Evolutionary conservation across 2,113 vertebrate genomes (phyloP).

Genomic region (Neogobius melanostomus): DNA sequence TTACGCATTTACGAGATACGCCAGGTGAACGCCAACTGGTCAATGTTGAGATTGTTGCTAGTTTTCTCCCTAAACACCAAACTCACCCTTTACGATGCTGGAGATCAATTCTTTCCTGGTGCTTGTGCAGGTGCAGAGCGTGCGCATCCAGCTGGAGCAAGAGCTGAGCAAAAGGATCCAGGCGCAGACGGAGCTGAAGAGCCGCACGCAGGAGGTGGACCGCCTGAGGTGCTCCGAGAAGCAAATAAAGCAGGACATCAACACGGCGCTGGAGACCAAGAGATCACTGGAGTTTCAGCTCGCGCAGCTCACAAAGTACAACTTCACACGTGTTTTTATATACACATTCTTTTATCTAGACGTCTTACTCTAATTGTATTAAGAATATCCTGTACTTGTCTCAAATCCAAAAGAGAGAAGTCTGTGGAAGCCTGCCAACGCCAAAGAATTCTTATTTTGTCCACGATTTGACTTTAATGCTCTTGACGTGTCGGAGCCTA

Average conservation of each 20-base stretch:
- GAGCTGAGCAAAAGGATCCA: constrained; percentile 86
- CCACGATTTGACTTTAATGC: constrained; percentile 45
- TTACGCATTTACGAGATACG: no score
- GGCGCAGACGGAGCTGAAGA: constrained; percentile 89
- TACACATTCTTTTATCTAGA: no score
- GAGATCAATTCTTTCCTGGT: neutral
- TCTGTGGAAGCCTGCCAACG: no score
- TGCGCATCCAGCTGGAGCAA: constrained; percentile 87
- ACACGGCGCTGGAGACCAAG: constrained; percentile 88
- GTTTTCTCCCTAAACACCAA: no score
- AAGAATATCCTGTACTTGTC: neutral
- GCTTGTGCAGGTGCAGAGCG: constrained; percentile 82
- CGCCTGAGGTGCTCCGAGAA: constrained; percentile 92
- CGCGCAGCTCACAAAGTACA: constrained; percentile 95
- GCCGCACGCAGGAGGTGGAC: constrained; percentile 86
- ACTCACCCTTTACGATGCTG: no score
- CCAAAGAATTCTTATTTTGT: constrained; percentile 1
- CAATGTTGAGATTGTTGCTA: no score
- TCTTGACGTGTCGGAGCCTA: constrained; percentile 56
- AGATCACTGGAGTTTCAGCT: constrained; percentile 95
- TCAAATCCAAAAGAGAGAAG: neutral
- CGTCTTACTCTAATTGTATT: no score
- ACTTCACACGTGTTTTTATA: neutral
- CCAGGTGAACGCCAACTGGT: no score
- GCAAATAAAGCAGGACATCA: constrained; percentile 97